These are phyloP conservation scores for Lamellibrachia luymesi DNA, from an alignment of 1,140 invertebrate genomes.

Conservation along the genomic window DNA sequence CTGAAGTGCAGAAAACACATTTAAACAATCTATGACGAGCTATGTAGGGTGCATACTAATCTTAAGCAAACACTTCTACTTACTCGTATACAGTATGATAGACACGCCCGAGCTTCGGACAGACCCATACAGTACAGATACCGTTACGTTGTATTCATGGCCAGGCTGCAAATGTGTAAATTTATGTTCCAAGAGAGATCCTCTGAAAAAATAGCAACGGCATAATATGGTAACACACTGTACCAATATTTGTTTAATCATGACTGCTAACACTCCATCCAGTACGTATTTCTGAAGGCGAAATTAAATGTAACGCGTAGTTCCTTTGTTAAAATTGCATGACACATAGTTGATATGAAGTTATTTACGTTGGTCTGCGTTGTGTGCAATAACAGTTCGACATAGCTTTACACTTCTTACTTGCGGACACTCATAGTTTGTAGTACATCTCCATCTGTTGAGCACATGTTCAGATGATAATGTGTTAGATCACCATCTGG, in stretches of 20 bases:
- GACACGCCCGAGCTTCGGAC: not conserved
- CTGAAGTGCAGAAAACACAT: too few relatives aligned
- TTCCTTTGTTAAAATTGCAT: not conserved
- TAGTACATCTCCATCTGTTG: not conserved
- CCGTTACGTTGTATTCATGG: not conserved
- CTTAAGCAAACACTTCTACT: not conserved
- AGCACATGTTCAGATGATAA: not conserved
- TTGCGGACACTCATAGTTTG: too few relatives aligned
- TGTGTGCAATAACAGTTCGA: too few relatives aligned
- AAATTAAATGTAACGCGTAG: too few relatives aligned
- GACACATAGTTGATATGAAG: too few relatives aligned
- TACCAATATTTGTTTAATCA: too few relatives aligned
- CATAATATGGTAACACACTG: too few relatives aligned
- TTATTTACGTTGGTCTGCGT: not conserved
- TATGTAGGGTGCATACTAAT: too few relatives aligned
- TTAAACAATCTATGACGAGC: too few relatives aligned
- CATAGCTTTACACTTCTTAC: too few relatives aligned
- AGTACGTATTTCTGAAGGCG: too few relatives aligned
- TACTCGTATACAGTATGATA: not conserved
- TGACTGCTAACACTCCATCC: too few relatives aligned
- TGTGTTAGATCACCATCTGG: not conserved
- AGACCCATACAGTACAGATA: not conserved
- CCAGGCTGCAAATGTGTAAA: not conserved
- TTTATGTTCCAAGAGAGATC: not conserved
- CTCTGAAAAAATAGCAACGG: not conserved